Base-by-base conservation (phyloP, 2,113 vertebrate species). In the Cryptotis parvus region DNA sequence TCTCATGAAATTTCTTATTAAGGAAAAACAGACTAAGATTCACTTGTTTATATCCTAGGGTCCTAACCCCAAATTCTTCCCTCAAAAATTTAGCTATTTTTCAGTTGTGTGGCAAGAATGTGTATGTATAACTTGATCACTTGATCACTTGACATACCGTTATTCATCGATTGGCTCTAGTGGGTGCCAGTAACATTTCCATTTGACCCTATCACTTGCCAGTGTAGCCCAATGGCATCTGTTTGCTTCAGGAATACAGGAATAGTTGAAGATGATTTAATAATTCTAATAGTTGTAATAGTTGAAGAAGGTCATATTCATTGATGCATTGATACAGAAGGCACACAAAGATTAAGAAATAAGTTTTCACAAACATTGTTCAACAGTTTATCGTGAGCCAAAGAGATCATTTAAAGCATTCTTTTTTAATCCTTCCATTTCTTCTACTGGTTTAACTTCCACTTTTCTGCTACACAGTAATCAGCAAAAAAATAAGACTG, bases 381-480 rank as follows among this genome's bases (percentile, higher is more conserved):
- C 9, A 77, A 74, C 41, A 24, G 45, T 86, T n/a, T 85, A n/a
- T 45, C 39, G 43, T 55, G 22, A 31, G 24, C 63, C 26, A 52
- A 52, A 29, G 35, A 94, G 68, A 43, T 27, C 26, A 91, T 72
- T 66, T 22, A 70, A 1, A 94, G 55, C 22, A 39, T 85, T 52
- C 58, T 91, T 91, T 91, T 91, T 91, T 84, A 85, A 90, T 88
- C 78, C 82, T 92, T 55, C 35, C 91, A 43, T 41, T 89, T 74
- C 85, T 74, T 85, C 52, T 33, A 72, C 49, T 91, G 70, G 49
- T 55, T 58, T 84, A 84, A 65, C 33, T 86, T 92, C 72, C 26
- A 35, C 33, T 61, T 87, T 90, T 82, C 49, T 63, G n/a, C 33
- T 45, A 58, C 26, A 52, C 84, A 84, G 58, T 75, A 85, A 83